Evolutionary conservation across 2,888 invertebrate species (phyloP).

Genomic region (Euplagia quadripunctaria): DNA sequence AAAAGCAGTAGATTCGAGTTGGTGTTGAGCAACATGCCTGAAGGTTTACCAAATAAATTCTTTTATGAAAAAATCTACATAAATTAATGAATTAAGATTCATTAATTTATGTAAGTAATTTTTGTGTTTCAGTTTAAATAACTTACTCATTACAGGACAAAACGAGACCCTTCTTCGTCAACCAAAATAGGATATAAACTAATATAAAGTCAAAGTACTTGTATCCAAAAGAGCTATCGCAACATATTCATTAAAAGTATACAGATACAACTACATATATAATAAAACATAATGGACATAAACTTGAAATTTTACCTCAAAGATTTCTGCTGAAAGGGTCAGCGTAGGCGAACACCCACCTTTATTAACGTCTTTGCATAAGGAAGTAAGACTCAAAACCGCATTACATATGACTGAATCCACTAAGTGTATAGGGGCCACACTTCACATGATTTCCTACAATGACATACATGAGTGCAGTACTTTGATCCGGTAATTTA

Average conservation of each 20-base stretch:
- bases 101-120: too few relatives aligned
- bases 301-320: background rate
- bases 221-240: background rate
- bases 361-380: slow-evolving; percentile 1
- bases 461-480: background rate
- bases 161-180: background rate
- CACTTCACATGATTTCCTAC: background rate
- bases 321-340: background rate
- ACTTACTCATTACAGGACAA: background rate
- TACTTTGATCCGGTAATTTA: background rate
- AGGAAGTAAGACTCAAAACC: slow-evolving; percentile 3
- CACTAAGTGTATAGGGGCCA: background rate
- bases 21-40: too few relatives aligned
- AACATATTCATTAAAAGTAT: background rate
- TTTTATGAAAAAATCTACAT: too few relatives aligned
- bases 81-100: too few relatives aligned
- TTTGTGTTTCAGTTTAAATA: too few relatives aligned
- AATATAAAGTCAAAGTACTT: background rate
- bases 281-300: too few relatives aligned
- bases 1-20: too few relatives aligned
- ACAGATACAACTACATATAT: background rate
- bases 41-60: too few relatives aligned
- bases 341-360: background rate
- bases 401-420: background rate
- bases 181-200: background rate